Percentiles rank a stretch among this genome's conserved stretches.
These are phyloP conservation scores for Synchiropus splendidus DNA, from an alignment of 2,113 vertebrate genomes.

Conservation along the genomic window DNA sequence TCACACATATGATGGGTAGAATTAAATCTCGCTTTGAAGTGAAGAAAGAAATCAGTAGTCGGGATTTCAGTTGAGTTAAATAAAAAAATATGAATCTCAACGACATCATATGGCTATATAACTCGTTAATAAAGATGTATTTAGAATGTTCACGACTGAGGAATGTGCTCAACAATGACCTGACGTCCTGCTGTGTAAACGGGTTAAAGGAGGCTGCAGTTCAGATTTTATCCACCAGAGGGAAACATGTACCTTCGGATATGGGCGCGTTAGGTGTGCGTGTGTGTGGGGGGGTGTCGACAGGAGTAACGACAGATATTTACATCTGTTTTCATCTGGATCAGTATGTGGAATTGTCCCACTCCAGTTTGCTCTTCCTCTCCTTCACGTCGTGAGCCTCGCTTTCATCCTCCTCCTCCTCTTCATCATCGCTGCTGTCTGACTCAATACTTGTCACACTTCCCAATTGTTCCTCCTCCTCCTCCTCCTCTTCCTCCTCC, in stretches of 20 bases:
- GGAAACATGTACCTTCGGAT: conserved; percentile 32
- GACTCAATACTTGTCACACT: conserved; percentile 80
- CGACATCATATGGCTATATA: not conserved
- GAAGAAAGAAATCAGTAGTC: too few species aligned
- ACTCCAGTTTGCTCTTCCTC: conserved; percentile 70
- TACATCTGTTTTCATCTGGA: conserved; percentile 10
- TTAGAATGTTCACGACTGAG: not conserved
- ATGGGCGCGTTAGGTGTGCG: conserved; percentile 16
- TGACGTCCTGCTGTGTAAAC: not conserved
- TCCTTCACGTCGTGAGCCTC: conserved; percentile 45
- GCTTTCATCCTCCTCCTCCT: conserved; percentile 63
- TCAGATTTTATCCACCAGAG: conserved; percentile 55
- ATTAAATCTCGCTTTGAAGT: too few species aligned
- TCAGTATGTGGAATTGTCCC: conserved; percentile 72
- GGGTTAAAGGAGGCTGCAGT: conserved; percentile 12
- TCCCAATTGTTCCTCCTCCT: conserved; percentile 74
- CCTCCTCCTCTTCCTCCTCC: conserved; percentile 71
- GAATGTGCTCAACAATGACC: not conserved
- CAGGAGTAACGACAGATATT: not conserved
- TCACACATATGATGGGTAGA: too few species aligned
- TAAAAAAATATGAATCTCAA: not conserved
- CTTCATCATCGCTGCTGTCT: conserved; percentile 81
- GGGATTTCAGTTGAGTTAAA: not conserved
- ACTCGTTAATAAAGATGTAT: not conserved
- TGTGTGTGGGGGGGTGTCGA: conserved; percentile 8